Conservation (phyloP, 2,113 vertebrate genomes). For the Rhineura floridana region DNA sequence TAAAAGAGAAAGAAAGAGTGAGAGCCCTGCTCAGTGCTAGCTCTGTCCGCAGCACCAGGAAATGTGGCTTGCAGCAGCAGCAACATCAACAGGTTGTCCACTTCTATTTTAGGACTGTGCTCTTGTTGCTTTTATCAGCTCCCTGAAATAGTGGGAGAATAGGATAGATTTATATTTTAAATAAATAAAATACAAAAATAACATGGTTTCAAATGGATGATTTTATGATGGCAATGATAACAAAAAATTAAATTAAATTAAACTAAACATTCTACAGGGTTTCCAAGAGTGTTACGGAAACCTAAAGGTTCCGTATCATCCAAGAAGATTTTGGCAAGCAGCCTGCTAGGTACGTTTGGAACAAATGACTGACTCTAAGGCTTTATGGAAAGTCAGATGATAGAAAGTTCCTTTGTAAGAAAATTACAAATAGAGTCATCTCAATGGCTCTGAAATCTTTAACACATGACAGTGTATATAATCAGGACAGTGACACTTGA, state of each 20-base stretch:
- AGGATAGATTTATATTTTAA: not conserved
- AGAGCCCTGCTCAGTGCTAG: no score
- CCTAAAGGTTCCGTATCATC: not conserved
- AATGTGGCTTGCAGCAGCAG: no score
- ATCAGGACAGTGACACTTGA: constrained; percentile 5
- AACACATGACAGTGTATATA: not conserved
- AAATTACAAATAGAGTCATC: not conserved
- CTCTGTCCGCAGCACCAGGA: no score
- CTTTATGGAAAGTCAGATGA: not conserved
- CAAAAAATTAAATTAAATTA: no score
- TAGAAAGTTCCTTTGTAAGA: not conserved
- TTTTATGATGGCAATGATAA: no score
- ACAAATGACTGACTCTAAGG: not conserved
- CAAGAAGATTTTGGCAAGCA: not conserved
- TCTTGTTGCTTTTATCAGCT: not conserved
- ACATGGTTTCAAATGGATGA: no score
- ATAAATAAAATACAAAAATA: not conserved
- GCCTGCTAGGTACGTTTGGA: not conserved
- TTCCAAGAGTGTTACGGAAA: not conserved
- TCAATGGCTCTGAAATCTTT: constrained; percentile 33
- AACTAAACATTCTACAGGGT: not conserved
- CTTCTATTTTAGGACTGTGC: not conserved
- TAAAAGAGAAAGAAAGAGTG: no score
- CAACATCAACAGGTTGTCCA: not conserved
- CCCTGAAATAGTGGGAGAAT: not conserved